Evolutionary conservation across 2,113 vertebrate genomes (phyloP).

Genomic region (Rattus norvegicus): DNA sequence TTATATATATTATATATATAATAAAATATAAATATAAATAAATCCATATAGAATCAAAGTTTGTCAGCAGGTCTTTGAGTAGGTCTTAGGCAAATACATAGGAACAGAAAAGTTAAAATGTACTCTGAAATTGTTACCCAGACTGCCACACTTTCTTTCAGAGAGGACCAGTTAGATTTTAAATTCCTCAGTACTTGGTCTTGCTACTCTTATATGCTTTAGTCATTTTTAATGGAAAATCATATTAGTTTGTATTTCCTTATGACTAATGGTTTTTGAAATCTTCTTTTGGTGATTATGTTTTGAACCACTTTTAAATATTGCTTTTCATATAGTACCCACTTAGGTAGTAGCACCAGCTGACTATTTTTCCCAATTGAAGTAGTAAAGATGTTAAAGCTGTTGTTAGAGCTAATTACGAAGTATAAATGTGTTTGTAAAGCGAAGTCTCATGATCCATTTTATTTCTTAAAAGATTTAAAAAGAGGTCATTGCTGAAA

Average conservation of each 20-base stretch:
- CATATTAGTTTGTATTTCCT: not conserved
- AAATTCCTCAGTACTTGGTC: not conserved
- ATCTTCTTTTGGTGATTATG: not conserved
- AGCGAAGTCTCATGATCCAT: constrained; percentile 81
- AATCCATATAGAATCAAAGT: too few relatives aligned
- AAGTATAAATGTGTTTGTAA: constrained; percentile 58
- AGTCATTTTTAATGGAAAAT: not conserved
- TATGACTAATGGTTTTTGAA: not conserved
- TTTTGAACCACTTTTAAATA: constrained; percentile 54
- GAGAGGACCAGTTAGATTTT: not conserved
- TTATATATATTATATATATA: too few relatives aligned
- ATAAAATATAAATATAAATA: too few relatives aligned
- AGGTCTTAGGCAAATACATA: constrained; percentile 12
- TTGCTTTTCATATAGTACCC: constrained; percentile 84
- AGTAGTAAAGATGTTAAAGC: constrained; percentile 75
- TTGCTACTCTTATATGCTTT: constrained; percentile 24
- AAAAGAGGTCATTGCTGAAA: constrained; percentile 71
- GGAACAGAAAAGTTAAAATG: not conserved
- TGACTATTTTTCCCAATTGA: constrained; percentile 82
- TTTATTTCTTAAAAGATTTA: constrained; percentile 60
- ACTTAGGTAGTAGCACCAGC: constrained; percentile 79
- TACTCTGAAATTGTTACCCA: not conserved
- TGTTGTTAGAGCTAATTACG: constrained; percentile 79
- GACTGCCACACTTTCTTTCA: not conserved
- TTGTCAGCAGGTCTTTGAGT: not conserved